Evolutionary conservation across 2,888 invertebrate genomes (phyloP).

Genomic region (Icerya purchasi): DNA sequence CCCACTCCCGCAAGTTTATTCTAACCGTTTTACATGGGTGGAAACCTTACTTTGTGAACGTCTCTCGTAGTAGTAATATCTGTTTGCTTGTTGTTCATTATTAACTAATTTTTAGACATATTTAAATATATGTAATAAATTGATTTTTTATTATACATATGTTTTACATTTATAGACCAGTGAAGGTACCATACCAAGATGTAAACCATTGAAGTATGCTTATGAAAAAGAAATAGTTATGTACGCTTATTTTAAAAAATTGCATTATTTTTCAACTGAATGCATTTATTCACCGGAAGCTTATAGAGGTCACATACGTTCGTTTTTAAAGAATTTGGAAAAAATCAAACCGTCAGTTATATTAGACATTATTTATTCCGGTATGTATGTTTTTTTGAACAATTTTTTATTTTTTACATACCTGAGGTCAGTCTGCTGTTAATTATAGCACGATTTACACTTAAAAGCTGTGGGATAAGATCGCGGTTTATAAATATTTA

Average conservation of each 20-base stretch:
- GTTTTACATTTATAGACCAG: constrained; percentile 34
- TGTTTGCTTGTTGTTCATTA: too few species aligned
- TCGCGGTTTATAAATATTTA: too few species aligned
- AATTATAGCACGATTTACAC: too few species aligned
- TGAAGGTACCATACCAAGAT: constrained; percentile 67
- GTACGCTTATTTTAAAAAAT: constrained; percentile 90
- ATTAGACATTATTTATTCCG: constrained; percentile 80
- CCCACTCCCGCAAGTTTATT: too few species aligned
- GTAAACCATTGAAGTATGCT: constrained; percentile 89
- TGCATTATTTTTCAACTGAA: constrained; percentile 96
- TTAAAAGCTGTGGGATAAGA: too few species aligned
- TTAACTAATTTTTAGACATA: too few species aligned
- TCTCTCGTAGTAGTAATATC: too few species aligned
- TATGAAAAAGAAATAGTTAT: constrained; percentile 99
- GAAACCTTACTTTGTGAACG: too few species aligned
- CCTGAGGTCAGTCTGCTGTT: too few species aligned
- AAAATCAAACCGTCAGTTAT: constrained; percentile 76
- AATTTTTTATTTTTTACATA: too few species aligned
- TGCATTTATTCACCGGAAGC: constrained; percentile 98
- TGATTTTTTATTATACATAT: constrained; percentile 1
- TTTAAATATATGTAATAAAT: constrained; percentile 10
- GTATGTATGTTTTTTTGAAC: too few species aligned
- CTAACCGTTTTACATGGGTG: too few species aligned
- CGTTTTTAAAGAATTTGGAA: constrained; percentile 83
- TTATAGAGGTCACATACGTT: constrained; percentile 76